A percentile compares a stretch with the other conserved stretches of the same genome.
These are phyloP conservation scores for Pristiophorus japonicus DNA, from an alignment of 2,113 vertebrate genomes.

Conservation along the genomic window DNA sequence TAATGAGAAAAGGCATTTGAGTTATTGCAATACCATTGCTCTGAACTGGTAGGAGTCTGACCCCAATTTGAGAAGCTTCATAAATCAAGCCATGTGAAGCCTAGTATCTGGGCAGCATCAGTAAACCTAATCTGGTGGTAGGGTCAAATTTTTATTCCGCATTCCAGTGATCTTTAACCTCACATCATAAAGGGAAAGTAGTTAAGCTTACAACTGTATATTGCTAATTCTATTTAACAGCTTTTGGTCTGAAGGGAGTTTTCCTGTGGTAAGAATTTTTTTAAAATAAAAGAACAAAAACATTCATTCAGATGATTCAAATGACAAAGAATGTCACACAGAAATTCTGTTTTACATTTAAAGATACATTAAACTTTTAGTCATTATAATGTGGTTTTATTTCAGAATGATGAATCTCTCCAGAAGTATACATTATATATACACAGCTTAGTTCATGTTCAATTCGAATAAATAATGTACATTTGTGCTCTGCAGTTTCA, in stretches of 20 bases:
- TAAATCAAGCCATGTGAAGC: constrained; percentile 33
- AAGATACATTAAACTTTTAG: background rate
- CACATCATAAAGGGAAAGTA: background rate
- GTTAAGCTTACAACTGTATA: constrained; percentile 24
- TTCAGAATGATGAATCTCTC: background rate
- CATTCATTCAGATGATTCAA: constrained; percentile 29
- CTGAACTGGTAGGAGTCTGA: constrained; percentile 33
- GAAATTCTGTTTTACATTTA: background rate
- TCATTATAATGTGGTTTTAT: background rate
- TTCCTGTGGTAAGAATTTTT: background rate
- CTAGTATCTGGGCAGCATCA: constrained; percentile 30
- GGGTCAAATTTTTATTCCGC: constrained; percentile 20
- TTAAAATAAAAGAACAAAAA: constrained; percentile 26
- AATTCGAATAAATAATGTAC: background rate
- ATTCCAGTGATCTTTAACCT: constrained; percentile 27
- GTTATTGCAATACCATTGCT: constrained; percentile 19
- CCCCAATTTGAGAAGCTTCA: constrained; percentile 30
- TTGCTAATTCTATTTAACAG: constrained; percentile 5
- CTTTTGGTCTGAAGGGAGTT: background rate
- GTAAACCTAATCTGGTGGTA: constrained; percentile 11
- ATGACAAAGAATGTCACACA: background rate
- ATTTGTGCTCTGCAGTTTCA: background rate
- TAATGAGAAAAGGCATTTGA: constrained; percentile 24
- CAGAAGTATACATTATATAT: background rate
- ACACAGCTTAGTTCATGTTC: background rate